These are phyloP conservation scores for Geopemphigus sp. DNA, from an alignment of 1,140 invertebrate genomes.

Conservation along the genomic window DNA sequence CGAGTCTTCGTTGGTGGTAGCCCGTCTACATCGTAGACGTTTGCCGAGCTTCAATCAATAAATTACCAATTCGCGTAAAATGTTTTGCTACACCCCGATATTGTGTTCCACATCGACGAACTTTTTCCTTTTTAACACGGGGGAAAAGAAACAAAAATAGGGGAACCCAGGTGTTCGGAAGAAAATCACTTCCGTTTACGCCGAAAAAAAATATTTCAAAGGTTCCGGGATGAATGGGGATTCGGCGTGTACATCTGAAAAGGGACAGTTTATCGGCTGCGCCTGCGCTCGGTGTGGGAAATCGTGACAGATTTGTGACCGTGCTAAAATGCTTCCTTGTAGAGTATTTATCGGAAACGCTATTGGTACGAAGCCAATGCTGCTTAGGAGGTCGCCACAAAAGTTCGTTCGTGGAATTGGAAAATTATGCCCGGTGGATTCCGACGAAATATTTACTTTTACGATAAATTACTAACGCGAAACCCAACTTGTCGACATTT, in stretches of 20 bases:
- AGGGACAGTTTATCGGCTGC: slow-evolving; percentile 9
- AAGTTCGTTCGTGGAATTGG: not conserved
- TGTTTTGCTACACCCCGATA: not conserved
- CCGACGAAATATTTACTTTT: not conserved
- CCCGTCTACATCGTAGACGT: slow-evolving; percentile 1
- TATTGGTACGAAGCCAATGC: slow-evolving; percentile 28
- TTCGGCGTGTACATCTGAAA: not conserved
- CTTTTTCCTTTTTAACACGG: not conserved
- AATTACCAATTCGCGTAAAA: slow-evolving; percentile 38
- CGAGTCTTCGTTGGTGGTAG: not conserved
- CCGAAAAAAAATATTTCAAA: slow-evolving; percentile 38
- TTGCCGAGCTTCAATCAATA: slow-evolving; percentile 4
- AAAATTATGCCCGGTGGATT: not conserved
- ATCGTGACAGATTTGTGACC: slow-evolving; percentile 25
- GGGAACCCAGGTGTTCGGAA: slow-evolving; percentile 43
- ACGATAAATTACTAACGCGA: not conserved
- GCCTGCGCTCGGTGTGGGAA: not conserved
- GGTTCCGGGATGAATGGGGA: slow-evolving; percentile 11
- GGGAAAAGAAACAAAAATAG: slow-evolving; percentile 16
- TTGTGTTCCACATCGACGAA: not conserved
- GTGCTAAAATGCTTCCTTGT: slow-evolving; percentile 10
- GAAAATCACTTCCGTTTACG: slow-evolving; percentile 46
- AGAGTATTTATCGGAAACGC: slow-evolving; percentile 37
- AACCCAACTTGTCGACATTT: not conserved
- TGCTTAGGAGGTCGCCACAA: not conserved